Conservation (phyloP, 2,797 vertebrate genomes). For the Epinephelus malabaricus region DNA sequence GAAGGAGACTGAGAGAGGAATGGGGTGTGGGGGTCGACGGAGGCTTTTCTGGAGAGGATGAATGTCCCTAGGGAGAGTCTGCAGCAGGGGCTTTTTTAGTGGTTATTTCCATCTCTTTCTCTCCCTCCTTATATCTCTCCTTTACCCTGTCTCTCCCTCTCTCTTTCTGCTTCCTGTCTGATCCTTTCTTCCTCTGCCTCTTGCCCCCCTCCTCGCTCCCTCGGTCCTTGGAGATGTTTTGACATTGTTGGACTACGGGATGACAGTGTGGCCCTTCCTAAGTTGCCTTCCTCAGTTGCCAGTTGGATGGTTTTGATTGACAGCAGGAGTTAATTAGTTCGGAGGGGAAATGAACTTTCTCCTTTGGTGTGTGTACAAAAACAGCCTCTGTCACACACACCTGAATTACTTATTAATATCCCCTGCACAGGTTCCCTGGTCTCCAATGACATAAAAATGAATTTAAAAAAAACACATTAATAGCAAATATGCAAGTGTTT, state of each 20-base stretch:
- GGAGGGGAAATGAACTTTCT: slow-evolving; percentile 36
- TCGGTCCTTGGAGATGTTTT: slow-evolving; percentile 61
- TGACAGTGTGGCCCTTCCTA: slow-evolving; percentile 52
- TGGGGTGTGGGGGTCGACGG: slow-evolving; percentile 64
- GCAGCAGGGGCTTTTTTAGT: slow-evolving; percentile 51
- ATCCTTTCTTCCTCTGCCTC: slow-evolving; percentile 35
- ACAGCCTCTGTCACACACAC: slow-evolving; percentile 18
- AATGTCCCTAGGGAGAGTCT: slow-evolving; percentile 75
- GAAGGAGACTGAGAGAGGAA: slow-evolving; percentile 67
- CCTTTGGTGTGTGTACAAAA: slow-evolving; percentile 21
- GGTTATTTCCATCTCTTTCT: slow-evolving; percentile 44
- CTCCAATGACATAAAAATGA: slow-evolving; percentile 6
- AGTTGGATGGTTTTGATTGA: slow-evolving; percentile 65
- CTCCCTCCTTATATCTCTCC: slow-evolving; percentile 15
- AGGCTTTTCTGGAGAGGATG: slow-evolving; percentile 69
- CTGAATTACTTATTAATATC: slow-evolving; percentile 52
- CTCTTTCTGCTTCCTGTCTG: slow-evolving; percentile 69
- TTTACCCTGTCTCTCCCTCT: slow-evolving; percentile 75
- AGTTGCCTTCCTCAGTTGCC: slow-evolving; percentile 40
- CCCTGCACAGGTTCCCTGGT: not conserved
- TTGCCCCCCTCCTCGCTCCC: slow-evolving; percentile 4
- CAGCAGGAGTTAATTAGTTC: slow-evolving; percentile 62
- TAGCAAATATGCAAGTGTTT: slow-evolving; percentile 27
- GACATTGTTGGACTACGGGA: slow-evolving; percentile 54
- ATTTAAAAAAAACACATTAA: not conserved